Evolutionary conservation across 1,140 invertebrate species (phyloP).

Genomic region (Caligus rogercresseyi): DNA sequence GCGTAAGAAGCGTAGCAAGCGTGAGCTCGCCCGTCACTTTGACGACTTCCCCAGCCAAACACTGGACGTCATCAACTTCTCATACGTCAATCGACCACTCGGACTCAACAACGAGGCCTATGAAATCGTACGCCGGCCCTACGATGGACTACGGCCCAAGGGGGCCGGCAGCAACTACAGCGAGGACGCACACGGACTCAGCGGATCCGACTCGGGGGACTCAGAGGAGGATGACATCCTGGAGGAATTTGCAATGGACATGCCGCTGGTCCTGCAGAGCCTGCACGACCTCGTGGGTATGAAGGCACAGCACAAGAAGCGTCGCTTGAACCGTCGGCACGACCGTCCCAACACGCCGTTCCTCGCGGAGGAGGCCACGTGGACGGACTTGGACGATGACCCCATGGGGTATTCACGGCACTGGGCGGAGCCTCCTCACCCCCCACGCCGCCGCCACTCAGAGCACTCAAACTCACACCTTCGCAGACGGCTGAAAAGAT

Average conservation of each 20-base stretch:
- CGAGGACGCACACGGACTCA: background rate
- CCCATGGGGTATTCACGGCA: slow-evolving; percentile 15
- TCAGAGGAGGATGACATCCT: slow-evolving; percentile 14
- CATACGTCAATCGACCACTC: slow-evolving; percentile 13
- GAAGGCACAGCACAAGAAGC: slow-evolving; percentile 3
- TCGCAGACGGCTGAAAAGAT: slow-evolving; percentile 12
- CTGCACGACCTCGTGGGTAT: background rate
- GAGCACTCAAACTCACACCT: slow-evolving; percentile 1
- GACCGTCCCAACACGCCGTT: slow-evolving; percentile 6
- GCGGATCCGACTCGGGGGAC: background rate
- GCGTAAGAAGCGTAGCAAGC: slow-evolving; percentile 11
- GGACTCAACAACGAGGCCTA: slow-evolving; percentile 15
- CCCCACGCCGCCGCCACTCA: slow-evolving; percentile 12
- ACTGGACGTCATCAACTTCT: slow-evolving; percentile 13
- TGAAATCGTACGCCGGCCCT: slow-evolving; percentile 11
- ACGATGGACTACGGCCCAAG: background rate
- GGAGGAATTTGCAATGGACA: slow-evolving; percentile 4
- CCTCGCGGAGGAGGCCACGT: slow-evolving; percentile 2
- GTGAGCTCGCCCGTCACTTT: slow-evolving; percentile 2
- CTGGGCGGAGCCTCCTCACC: slow-evolving; percentile 10
- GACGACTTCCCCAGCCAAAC: slow-evolving; percentile 1
- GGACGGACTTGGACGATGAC: slow-evolving; percentile 14
- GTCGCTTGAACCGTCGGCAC: background rate
- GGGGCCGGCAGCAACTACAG: background rate
- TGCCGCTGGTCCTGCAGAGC: slow-evolving; percentile 10